A percentile compares a stretch with the other conserved stretches of the same genome.
Conservation (phyloP, 2,888 invertebrate species). For the Andrena camellia region DNA sequence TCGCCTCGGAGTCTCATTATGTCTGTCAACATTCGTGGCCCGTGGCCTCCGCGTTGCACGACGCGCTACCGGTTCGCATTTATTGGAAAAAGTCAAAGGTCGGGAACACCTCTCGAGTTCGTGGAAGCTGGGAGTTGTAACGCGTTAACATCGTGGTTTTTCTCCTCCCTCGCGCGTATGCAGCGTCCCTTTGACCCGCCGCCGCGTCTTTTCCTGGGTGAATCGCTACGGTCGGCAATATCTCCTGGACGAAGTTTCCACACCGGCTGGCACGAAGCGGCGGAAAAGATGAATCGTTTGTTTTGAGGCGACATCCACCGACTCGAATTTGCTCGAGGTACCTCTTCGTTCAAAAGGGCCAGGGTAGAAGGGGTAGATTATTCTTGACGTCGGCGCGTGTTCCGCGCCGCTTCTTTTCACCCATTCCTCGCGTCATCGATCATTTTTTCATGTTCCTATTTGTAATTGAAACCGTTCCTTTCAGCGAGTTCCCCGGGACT, state of each 20-base stretch:
- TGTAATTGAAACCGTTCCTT: slow-evolving; percentile 15
- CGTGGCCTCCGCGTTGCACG: slow-evolving; percentile 40
- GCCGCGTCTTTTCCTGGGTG: slow-evolving; percentile 24
- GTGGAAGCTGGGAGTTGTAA: background rate
- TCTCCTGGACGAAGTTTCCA: slow-evolving; percentile 65
- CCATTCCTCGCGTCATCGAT: slow-evolving; percentile 30
- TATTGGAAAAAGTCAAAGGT: slow-evolving; percentile 71
- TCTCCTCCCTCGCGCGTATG: slow-evolving; percentile 8
- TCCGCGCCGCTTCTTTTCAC: slow-evolving; percentile 22
- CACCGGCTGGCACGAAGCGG: slow-evolving; percentile 76
- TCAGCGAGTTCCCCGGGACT: background rate
- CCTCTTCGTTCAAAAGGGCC: slow-evolving; percentile 41
- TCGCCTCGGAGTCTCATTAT: slow-evolving; percentile 35
- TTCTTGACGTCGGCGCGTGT: slow-evolving; percentile 14
- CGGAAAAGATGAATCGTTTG: slow-evolving; percentile 83
- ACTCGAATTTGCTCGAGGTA: slow-evolving; percentile 43
- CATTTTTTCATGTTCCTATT: background rate
- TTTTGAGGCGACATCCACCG: slow-evolving; percentile 74
- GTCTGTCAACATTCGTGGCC: slow-evolving; percentile 32
- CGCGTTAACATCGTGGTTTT: slow-evolving; percentile 29
- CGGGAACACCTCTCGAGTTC: slow-evolving; percentile 54
- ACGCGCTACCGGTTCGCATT: slow-evolving; percentile 48
- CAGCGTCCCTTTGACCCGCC: slow-evolving; percentile 3
- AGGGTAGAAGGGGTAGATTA: slow-evolving; percentile 4
- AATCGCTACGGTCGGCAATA: slow-evolving; percentile 42